Conservation (phyloP, 2,888 invertebrate genomes). For the Dryobota labecula region DNA sequence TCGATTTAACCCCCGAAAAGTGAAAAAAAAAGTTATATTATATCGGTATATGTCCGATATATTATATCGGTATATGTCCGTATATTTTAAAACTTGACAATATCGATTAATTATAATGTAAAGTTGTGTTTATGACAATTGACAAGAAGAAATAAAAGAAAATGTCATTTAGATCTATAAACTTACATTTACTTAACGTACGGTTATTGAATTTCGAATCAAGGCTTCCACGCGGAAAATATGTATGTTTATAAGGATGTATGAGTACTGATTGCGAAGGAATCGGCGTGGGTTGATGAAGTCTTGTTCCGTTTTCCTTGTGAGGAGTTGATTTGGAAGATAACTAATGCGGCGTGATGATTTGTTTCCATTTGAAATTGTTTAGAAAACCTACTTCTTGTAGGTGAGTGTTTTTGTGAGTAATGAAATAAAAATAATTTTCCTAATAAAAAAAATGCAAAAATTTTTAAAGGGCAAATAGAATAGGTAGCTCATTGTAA, state of each 20-base stretch:
- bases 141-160: background rate
- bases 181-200: background rate
- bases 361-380: slow-evolving; percentile 12
- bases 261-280: slow-evolving; percentile 57
- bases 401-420: slow-evolving; percentile 1
- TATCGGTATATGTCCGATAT: too few species aligned
- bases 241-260: slow-evolving; percentile 53
- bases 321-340: slow-evolving; percentile 33
- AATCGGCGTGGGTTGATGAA: slow-evolving; percentile 55
- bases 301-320: slow-evolving; percentile 61
- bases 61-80: too few species aligned
- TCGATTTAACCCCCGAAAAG: too few species aligned
- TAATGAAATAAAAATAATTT: slow-evolving; percentile 6
- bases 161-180: background rate
- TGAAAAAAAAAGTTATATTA: too few species aligned
- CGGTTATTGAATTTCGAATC: slow-evolving; percentile 23
- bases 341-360: slow-evolving; percentile 30
- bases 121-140: background rate
- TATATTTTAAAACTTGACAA: background rate
- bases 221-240: slow-evolving; percentile 41
- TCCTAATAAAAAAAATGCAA: background rate
- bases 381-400: too few species aligned
- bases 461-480: slow-evolving; percentile 5
- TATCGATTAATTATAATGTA: background rate
- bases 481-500: background rate